Conservation (phyloP, 2,797 vertebrate species). For the Lycodopsis pacificus region DNA sequence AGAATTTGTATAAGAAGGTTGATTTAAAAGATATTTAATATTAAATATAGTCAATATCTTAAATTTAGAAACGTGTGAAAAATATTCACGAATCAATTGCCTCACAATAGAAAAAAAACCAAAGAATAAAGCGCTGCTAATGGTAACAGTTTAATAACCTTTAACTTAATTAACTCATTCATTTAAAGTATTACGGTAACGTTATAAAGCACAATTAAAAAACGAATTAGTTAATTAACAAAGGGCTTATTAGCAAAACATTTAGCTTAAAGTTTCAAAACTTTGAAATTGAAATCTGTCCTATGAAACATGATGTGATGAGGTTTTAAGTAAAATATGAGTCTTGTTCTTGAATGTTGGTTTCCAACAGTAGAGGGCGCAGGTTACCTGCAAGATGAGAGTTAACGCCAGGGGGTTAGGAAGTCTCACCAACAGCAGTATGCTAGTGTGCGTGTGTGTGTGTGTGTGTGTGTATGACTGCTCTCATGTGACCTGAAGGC, state of each 20-base stretch:
- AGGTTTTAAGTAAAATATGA: conserved; percentile 7
- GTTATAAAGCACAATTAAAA: conserved; percentile 26
- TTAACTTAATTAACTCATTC: conserved; percentile 35
- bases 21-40: conserved; percentile 1
- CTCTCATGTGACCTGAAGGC: background rate
- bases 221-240: conserved; percentile 34
- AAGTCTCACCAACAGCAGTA: conserved; percentile 7
- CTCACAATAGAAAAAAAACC: conserved; percentile 4
- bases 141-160: conserved; percentile 15
- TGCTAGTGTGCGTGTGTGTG: background rate
- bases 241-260: conserved; percentile 32
- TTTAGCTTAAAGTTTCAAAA: conserved; percentile 31
- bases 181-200: conserved; percentile 8
- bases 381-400: conserved; percentile 18
- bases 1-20: background rate
- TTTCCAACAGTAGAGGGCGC: conserved; percentile 76
- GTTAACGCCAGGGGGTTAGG: conserved; percentile 13
- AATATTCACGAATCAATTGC: background rate
- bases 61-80: background rate
- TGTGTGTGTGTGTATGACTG: conserved; percentile 9
- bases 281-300: conserved; percentile 26
- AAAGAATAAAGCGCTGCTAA: conserved; percentile 10
- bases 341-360: conserved; percentile 2
- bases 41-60: background rate
- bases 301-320: conserved; percentile 5